phyloP scores from a whole-genome alignment of 2,113 vertebrate genomes.

The Eulemur macaco region DNA sequence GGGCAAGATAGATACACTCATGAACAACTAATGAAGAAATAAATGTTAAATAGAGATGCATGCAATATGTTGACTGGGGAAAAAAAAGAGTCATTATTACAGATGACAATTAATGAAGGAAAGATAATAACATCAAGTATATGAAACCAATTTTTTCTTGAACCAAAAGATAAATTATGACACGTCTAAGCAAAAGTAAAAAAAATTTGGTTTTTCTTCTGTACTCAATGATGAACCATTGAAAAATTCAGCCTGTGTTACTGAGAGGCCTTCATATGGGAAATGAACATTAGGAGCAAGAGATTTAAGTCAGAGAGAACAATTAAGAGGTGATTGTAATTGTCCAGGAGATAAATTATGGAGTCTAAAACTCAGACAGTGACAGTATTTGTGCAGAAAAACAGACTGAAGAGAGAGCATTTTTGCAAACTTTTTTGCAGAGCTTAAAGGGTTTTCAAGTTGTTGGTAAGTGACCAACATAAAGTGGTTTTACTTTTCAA shows the following conservation, averaged over 20 bases:
- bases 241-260: neutral
- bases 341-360: neutral
- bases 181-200: neutral
- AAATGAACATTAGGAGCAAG: neutral
- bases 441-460: neutral
- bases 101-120: neutral
- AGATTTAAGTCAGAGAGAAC: neutral
- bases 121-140: neutral
- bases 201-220: neutral
- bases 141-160: neutral
- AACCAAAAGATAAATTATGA: neutral
- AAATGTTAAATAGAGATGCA: neutral
- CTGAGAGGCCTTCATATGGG: neutral
- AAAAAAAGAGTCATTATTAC: neutral
- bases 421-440: neutral
- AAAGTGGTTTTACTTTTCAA: neutral
- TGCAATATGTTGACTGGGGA: rapidly evolving
- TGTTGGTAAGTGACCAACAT: neutral
- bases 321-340: neutral
- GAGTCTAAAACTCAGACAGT: neutral
- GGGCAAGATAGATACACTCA: neutral
- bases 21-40: neutral
- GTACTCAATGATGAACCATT: neutral
- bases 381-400: neutral
- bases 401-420: neutral